Evolutionary conservation across 1,140 invertebrate genomes (phyloP).

Genomic region (Holotrichia oblita): DNA sequence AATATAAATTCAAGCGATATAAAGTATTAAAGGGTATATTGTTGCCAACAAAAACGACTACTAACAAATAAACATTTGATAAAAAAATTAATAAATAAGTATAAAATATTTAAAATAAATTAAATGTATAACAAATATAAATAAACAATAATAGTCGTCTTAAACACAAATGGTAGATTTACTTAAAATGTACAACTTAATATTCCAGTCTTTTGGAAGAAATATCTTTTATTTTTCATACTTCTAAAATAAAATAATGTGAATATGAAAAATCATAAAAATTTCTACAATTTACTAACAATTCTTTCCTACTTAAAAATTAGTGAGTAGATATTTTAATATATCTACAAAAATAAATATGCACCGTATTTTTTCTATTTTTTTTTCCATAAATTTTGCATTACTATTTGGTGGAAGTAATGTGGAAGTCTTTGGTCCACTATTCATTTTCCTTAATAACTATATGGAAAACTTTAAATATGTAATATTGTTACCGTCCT

Average conservation of each 20-base stretch:
- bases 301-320: not conserved
- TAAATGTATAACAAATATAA: constrained; percentile 4
- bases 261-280: not conserved
- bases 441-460: not conserved
- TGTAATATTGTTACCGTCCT: too few species aligned
- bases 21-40: constrained; percentile 2
- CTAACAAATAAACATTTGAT: constrained; percentile 9
- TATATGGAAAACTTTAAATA: not conserved
- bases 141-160: constrained; percentile 17
- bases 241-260: not conserved
- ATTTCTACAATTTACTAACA: not conserved
- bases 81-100: constrained; percentile 27
- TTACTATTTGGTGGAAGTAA: constrained; percentile 3
- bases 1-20: too few species aligned
- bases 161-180: not conserved
- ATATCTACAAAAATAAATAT: not conserved
- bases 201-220: constrained; percentile 28
- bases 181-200: too few species aligned
- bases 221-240: not conserved
- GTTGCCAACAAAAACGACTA: not conserved
- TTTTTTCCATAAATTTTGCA: not conserved
- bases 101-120: too few species aligned
- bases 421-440: constrained; percentile 11
- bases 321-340: not conserved
- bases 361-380: not conserved